Evolutionary conservation across 2,888 invertebrate species (phyloP).

Genomic region (Cyclophora albipunctata): DNA sequence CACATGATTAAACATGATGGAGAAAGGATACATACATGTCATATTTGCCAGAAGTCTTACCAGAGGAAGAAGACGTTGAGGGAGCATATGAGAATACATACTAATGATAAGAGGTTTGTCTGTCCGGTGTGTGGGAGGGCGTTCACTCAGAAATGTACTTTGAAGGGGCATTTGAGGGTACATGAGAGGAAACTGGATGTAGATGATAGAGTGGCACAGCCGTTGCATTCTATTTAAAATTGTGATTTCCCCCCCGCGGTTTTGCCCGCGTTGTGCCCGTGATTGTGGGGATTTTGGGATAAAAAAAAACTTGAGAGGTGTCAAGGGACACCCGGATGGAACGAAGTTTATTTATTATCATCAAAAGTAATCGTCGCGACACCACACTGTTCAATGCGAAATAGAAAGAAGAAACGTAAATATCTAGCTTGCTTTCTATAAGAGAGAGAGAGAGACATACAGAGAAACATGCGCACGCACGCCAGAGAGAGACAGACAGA

Average conservation of each 20-base stretch:
- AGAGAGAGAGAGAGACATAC: too few relatives aligned
- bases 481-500: too few relatives aligned
- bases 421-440: too few relatives aligned
- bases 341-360: too few relatives aligned
- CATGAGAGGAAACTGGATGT: constrained; percentile 52
- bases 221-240: constrained; percentile 35
- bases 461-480: too few relatives aligned
- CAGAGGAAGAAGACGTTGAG: constrained; percentile 60
- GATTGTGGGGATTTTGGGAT: too few relatives aligned
- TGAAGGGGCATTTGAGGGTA: constrained; percentile 63
- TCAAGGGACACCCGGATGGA: too few relatives aligned
- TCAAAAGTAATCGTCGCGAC: too few relatives aligned
- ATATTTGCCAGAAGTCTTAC: constrained; percentile 67
- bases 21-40: constrained; percentile 66
- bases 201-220: constrained; percentile 36
- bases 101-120: constrained; percentile 60
- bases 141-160: constrained; percentile 65
- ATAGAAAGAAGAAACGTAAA: too few relatives aligned
- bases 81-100: constrained; percentile 64
- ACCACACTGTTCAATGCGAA: too few relatives aligned
- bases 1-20: constrained; percentile 76
- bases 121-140: constrained; percentile 64
- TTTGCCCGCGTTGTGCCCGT: too few relatives aligned
- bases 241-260: not conserved
- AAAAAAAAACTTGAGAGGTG: too few relatives aligned